Percentiles rank a stretch among this genome's conserved stretches.
Conservation (phyloP, 30 jellyfish, hydroid and myxozoan species). For the Aurelia coerulea region DNA sequence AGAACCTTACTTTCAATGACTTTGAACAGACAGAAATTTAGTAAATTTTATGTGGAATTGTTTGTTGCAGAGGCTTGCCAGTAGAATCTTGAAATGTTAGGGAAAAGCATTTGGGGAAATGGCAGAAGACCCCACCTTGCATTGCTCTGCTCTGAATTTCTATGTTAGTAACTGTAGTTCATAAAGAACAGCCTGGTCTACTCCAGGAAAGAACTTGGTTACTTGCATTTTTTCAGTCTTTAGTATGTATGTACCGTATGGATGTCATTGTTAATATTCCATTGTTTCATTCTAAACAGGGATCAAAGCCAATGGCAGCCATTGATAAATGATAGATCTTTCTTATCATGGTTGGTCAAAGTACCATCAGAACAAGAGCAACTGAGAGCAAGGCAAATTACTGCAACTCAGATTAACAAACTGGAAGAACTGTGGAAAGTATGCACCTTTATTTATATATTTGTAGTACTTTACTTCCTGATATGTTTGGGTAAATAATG, state of each 20-base stretch:
- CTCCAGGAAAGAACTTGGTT: too few relatives aligned
- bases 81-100: too few relatives aligned
- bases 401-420: conserved; percentile 95
- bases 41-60: too few relatives aligned
- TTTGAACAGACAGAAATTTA: too few relatives aligned
- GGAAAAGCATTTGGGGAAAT: too few relatives aligned
- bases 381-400: conserved; percentile 92
- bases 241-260: neutral
- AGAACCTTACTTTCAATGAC: too few relatives aligned
- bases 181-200: too few relatives aligned
- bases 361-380: conserved; percentile 99
- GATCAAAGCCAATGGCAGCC: conserved; percentile 99
- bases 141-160: too few relatives aligned
- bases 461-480: conserved; percentile 1
- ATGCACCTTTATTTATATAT: neutral
- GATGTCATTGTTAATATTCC: neutral
- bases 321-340: conserved; percentile 90
- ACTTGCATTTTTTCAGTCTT: neutral
- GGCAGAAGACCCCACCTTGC: too few relatives aligned
- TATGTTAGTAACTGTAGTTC: too few relatives aligned
- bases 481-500: too few relatives aligned
- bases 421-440: conserved; percentile 99
- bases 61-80: too few relatives aligned
- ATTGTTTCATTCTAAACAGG: conserved; percentile 18
- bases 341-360: conserved; percentile 95